Conservation (phyloP, 2,113 vertebrate genomes). For the Chionomys nivalis region DNA sequence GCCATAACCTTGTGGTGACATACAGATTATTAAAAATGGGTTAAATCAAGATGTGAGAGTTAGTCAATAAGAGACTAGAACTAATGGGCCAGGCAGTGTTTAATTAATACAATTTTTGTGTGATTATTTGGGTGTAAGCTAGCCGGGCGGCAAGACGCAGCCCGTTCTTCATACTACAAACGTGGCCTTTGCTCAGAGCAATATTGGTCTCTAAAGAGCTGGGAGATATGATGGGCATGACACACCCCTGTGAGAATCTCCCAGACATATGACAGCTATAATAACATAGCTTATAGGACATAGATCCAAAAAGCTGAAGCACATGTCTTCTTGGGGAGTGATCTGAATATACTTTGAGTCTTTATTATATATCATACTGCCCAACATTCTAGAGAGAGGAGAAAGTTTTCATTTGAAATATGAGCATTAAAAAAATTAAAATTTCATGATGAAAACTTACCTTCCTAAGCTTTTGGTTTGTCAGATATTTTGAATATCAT, state of each 20-base stretch:
- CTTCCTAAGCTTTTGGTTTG: background rate
- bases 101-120: no score
- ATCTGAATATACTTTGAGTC: background rate
- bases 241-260: background rate
- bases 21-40: no score
- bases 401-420: background rate
- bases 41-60: no score
- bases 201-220: background rate
- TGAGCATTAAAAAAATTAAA: background rate
- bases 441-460: background rate
- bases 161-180: no score
- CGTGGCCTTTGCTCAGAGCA: background rate
- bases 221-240: background rate
- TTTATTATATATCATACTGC: background rate
- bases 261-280: background rate
- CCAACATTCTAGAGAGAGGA: background rate
- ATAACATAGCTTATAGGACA: background rate
- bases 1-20: no score
- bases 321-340: accelerated
- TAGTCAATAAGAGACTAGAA: no score
- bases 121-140: no score
- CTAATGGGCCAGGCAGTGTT: no score
- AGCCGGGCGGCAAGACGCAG: accelerated
- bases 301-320: background rate
- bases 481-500: background rate